Base-by-base conservation (phyloP, 2,888 invertebrate species). In the Lasioglossum vierecki region DNA sequence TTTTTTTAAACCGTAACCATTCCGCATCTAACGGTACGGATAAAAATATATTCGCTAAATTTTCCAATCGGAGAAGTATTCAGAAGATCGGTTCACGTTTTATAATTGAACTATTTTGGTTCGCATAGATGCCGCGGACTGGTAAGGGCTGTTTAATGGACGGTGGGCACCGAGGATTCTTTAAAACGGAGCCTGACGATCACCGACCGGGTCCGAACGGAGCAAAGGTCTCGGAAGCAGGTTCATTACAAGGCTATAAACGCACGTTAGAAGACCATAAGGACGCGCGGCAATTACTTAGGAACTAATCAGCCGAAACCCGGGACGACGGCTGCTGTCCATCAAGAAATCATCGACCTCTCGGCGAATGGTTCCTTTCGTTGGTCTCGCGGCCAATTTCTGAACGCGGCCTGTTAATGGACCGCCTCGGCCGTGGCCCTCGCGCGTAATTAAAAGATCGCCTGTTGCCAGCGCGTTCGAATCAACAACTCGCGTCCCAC, bases 201-300 rank as follows among this genome's bases (percentile, higher is more conserved):
- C 60, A 60, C 77, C 41, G 78, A 53, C 76, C 77, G 86, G 84
- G n/a, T 13, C 63, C 85, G 87, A 90, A 88, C 88, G 88, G 88
- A 88, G 88, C 83, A 88, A 88, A 91, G 89, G 88, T 91, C 89
- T 92, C 90, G 87, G 92, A 91, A 92, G 93, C 93, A 91, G 92
- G 92, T 94, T 94, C 93, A 93, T 94, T 94, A 93, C 93, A 91
- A 91, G 92, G 93, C 93, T 91, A 93, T 94, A 94, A 94, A 94
- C 90, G 90, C 90, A 86, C 91, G 92, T 93, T 93, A 92, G 91
- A 93, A 92, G 91, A 88, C 90, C 89, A 90, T 93, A 93, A 94
- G 93, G 89, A 92, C 89, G 88, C 91, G 88, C 89, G 91, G 92
- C 92, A 93, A 94, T 93, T 93, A 94, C 92, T 94, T 93, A 93